Base-by-base conservation (phyloP, 2,888 invertebrate genomes). In the Netelia inedita region DNA sequence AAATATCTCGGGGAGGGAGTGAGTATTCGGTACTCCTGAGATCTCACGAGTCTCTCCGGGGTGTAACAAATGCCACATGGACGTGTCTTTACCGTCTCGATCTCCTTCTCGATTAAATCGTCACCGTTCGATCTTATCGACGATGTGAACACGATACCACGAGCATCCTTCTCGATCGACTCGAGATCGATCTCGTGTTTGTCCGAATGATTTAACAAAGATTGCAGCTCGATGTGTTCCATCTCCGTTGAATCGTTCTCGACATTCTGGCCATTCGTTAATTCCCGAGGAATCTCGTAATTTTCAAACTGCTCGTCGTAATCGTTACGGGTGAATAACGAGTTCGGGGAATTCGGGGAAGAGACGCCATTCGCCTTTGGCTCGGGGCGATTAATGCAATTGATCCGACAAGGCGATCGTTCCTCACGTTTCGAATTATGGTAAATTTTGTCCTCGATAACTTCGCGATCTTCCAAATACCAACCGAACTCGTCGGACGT, bases 401-500 rank as follows among this genome's bases (percentile, higher is more conserved):
- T 63, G 2, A 23, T 11, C 2, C 9, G n/a, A 21, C n/a, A 1
- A 50, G 82, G 23, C 46, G 80, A 21, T 19, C 66, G 46, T 43
- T 43, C 63, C 11, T 21, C 53, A 35, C 50, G 16, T 10, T 19
- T 50, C 16, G 61, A 68, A 68, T 79, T 41, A 35, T 66, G 50
- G 72, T 83, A 80, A 68, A 83, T 82, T 65, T 76, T 80, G n/a
- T 82, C 82, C 74, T 79, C 76, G 50, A 75, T 68, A 11, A 76
- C 74, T 74, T 88, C 85, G 1, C 84, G 82, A 35, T 87, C 87
- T 53, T 87, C 88, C 81, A 93, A 85, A 91, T 92, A 92, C 93
- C 93, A 93, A 14, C 92, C 93, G 50, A 92, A 93, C 28, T 91
- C 91, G 69, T 92, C 90, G 53, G 86, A 87, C n/a, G 55, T 73